phyloP scores from a whole-genome alignment of 2,797 vertebrate species.

The Macropodus opercularis region DNA sequence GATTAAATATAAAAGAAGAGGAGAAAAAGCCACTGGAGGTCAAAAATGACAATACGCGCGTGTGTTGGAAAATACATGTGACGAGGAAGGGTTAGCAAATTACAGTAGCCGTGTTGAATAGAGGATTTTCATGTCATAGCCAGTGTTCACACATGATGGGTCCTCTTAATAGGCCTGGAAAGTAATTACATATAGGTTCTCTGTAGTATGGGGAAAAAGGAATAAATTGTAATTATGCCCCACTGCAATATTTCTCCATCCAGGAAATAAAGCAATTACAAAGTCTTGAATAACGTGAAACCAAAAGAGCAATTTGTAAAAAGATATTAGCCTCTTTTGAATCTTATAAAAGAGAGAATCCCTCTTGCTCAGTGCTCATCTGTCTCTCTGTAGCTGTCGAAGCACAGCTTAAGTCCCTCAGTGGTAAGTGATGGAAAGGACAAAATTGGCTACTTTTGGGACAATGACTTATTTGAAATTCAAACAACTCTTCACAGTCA shows the following conservation, averaged over 20 bases:
- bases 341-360: slow-evolving; percentile 66
- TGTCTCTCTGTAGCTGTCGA: slow-evolving; percentile 43
- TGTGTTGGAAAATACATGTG: slow-evolving; percentile 18
- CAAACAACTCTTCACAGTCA: slow-evolving; percentile 67
- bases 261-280: slow-evolving; percentile 72
- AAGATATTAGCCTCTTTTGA: slow-evolving; percentile 73
- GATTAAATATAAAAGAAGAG: slow-evolving; percentile 19
- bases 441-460: slow-evolving; percentile 71
- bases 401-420: slow-evolving; percentile 66
- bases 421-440: slow-evolving; percentile 74
- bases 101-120: slow-evolving; percentile 46
- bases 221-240: slow-evolving; percentile 71
- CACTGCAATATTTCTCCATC: slow-evolving; percentile 63
- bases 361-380: slow-evolving; percentile 69
- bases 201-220: slow-evolving; percentile 55
- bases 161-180: slow-evolving; percentile 56
- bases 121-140: slow-evolving; percentile 63
- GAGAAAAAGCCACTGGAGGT: not conserved
- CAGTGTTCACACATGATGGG: slow-evolving; percentile 43
- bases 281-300: slow-evolving; percentile 69
- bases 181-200: slow-evolving; percentile 69
- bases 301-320: slow-evolving; percentile 75
- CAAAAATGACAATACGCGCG: slow-evolving; percentile 33
- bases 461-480: slow-evolving; percentile 80
- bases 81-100: slow-evolving; percentile 41